A percentile compares a stretch with the other conserved stretches of the same genome.
These are phyloP conservation scores for Drosophila azteca DNA, from an alignment of 1,140 invertebrate species.

Conservation along the genomic window DNA sequence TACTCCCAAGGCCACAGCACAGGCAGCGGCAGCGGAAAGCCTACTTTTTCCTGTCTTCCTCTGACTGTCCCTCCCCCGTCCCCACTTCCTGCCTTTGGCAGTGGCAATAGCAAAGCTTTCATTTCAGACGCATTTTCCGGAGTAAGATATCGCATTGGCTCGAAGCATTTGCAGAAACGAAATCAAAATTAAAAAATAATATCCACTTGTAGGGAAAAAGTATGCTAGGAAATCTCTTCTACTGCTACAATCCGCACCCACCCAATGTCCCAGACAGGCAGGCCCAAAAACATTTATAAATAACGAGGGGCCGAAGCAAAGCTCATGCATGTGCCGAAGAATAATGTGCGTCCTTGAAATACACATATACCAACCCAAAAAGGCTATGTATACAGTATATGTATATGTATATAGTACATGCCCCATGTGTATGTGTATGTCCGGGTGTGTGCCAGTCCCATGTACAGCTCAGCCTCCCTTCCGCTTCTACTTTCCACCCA, in stretches of 20 bases:
- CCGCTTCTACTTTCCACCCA: slow-evolving; percentile 11
- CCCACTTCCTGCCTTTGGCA: background rate
- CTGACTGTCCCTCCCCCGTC: background rate
- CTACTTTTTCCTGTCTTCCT: slow-evolving; percentile 4
- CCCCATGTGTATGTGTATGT: too few relatives aligned
- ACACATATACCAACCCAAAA: slow-evolving; percentile 52
- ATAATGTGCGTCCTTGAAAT: slow-evolving; percentile 79
- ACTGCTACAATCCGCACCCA: slow-evolving; percentile 15
- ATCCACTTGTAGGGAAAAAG: slow-evolving; percentile 45
- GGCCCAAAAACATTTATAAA: slow-evolving; percentile 71
- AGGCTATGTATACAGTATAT: slow-evolving; percentile 21
- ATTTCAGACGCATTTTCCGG: too few relatives aligned
- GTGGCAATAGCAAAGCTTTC: slow-evolving; percentile 8
- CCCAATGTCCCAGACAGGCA: slow-evolving; percentile 39
- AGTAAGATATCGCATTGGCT: too few relatives aligned
- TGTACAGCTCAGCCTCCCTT: slow-evolving; percentile 73
- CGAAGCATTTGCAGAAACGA: too few relatives aligned
- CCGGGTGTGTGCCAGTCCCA: too few relatives aligned
- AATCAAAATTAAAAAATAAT: too few relatives aligned
- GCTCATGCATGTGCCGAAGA: slow-evolving; percentile 41
- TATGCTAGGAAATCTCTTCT: slow-evolving; percentile 62
- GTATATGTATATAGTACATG: background rate
- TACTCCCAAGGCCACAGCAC: slow-evolving; percentile 67
- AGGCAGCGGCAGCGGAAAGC: background rate
- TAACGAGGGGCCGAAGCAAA: slow-evolving; percentile 53